Conservation (phyloP, 2,797 vertebrate genomes). For the Myripristis jacobus region DNA sequence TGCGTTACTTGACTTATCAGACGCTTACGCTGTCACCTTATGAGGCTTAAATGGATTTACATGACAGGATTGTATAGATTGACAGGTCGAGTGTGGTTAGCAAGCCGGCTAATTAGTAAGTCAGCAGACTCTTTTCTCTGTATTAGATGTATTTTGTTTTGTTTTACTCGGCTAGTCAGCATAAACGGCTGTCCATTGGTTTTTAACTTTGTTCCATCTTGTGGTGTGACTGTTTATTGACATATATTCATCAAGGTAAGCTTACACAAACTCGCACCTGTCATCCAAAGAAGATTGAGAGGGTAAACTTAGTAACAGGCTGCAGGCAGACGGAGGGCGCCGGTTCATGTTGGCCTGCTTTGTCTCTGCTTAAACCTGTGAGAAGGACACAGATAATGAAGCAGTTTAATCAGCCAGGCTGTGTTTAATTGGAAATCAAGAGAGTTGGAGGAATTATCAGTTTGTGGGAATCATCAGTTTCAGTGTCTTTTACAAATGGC, state of each 20-base stretch:
- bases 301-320: background rate
- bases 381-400: too few species aligned
- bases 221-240: background rate
- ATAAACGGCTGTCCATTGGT: too few species aligned
- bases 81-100: slow-evolving; percentile 10
- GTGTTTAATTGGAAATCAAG: too few species aligned
- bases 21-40: background rate
- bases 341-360: background rate
- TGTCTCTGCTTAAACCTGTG: background rate
- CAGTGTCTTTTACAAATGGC: too few species aligned
- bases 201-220: too few species aligned
- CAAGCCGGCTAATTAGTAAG: slow-evolving; percentile 26
- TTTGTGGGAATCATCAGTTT: too few species aligned
- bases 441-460: too few species aligned
- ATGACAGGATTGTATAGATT: background rate
- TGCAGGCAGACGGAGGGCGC: background rate
- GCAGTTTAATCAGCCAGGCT: too few species aligned
- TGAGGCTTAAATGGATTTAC: background rate
- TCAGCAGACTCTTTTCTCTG: background rate
- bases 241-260: background rate
- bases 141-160: background rate
- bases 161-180: too few species aligned
- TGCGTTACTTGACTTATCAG: background rate
- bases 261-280: slow-evolving; percentile 25
- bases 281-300: slow-evolving; percentile 4